Conservation (phyloP, 1,140 invertebrate species). For the Atta texana region DNA sequence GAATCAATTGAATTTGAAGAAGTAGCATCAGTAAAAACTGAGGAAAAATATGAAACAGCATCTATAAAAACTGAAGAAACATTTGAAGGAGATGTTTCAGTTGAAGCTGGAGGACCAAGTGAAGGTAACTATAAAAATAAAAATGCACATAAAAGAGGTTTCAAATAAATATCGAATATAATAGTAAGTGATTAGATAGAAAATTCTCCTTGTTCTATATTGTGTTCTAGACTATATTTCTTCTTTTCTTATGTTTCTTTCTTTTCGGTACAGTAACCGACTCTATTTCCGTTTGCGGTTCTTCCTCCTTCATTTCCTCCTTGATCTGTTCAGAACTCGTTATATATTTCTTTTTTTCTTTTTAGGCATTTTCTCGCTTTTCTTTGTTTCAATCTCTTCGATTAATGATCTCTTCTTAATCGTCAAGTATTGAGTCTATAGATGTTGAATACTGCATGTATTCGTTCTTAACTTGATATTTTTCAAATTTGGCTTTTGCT, state of each 20-base stretch:
- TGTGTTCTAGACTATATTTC: constrained; percentile 28
- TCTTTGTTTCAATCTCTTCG: constrained; percentile 77
- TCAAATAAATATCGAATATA: constrained; percentile 17
- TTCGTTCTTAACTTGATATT: constrained; percentile 94
- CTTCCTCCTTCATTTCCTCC: constrained; percentile 41
- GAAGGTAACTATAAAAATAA: too few relatives aligned
- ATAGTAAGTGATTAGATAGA: too few relatives aligned
- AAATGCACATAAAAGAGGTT: constrained; percentile 1
- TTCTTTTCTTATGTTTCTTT: constrained; percentile 15
- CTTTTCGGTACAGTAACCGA: constrained; percentile 28
- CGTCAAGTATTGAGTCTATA: constrained; percentile 88
- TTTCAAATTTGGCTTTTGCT: constrained; percentile 95
- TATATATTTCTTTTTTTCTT: constrained; percentile 76
- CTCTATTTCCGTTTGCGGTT: constrained; percentile 17
- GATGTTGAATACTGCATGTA: constrained; percentile 88
- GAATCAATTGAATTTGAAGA: too few relatives aligned
- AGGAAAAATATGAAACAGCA: too few relatives aligned
- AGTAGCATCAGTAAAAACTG: too few relatives aligned
- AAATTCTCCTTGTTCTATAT: too few relatives aligned
- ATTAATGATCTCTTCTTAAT: constrained; percentile 81
- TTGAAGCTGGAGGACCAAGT: too few relatives aligned
- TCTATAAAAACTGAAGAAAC: too few relatives aligned
- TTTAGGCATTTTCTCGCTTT: constrained; percentile 68
- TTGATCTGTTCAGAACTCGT: constrained; percentile 73
- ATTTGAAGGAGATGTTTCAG: too few relatives aligned